A percentile compares a stretch with the other conserved stretches of the same genome.
Conservation (phyloP, 2,113 vertebrate species). For the Vulpes ferrilata region DNA sequence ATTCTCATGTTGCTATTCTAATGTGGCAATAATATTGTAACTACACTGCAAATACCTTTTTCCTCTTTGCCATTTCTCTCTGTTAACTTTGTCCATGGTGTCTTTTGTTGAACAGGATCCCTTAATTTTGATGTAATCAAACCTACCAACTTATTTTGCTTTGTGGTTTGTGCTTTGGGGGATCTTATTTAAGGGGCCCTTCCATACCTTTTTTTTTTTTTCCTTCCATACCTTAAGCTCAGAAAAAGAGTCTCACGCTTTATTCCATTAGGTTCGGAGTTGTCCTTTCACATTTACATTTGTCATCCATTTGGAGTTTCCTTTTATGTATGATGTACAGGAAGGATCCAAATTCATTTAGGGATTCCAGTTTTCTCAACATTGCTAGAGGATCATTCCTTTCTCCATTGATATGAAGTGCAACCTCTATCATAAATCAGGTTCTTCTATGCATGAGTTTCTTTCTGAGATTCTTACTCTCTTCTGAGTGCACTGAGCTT, state of each 20-base stretch:
- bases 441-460: background rate
- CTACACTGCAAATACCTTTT: background rate
- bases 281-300: background rate
- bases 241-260: background rate
- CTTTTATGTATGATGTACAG: background rate
- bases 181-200: background rate
- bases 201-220: too few relatives aligned
- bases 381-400: background rate
- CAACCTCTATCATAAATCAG: background rate
- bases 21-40: background rate
- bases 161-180: background rate
- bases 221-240: background rate
- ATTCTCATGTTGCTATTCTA: background rate
- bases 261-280: background rate
- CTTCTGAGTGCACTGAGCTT: background rate
- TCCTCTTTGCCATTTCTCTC: background rate
- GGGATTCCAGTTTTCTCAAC: background rate
- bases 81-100: background rate
- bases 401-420: background rate
- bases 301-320: background rate
- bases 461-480: constrained; percentile 6
- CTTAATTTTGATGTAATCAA: background rate
- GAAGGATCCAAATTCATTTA: background rate
- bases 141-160: background rate
- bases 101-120: background rate